Evolutionary conservation across 2,888 invertebrate species (phyloP).

Genomic region (Malthinus seriepunctatus): DNA sequence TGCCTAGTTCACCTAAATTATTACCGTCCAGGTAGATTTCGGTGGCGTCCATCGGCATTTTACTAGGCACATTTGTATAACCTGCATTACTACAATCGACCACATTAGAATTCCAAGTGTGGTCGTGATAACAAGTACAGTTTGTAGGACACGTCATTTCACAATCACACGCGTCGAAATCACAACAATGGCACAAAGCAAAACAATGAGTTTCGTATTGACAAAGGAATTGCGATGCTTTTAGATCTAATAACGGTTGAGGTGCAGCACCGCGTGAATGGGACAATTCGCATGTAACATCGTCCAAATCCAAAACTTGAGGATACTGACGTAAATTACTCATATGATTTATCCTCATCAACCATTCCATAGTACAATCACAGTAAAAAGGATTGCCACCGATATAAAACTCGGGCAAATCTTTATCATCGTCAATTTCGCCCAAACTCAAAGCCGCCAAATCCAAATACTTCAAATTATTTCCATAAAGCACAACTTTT

Average conservation of each 20-base stretch:
- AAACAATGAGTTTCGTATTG: conserved; percentile 83
- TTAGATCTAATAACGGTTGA: conserved; percentile 68
- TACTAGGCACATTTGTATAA: conserved; percentile 74
- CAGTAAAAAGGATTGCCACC: conserved; percentile 83
- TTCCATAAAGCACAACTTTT: conserved; percentile 76
- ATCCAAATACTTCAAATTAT: conserved; percentile 73
- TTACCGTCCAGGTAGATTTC: conserved; percentile 86
- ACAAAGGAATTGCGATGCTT: conserved; percentile 78
- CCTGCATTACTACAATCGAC: conserved; percentile 80
- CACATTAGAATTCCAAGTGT: conserved; percentile 82
- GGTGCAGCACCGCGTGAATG: conserved; percentile 66
- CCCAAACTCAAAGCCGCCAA: conserved; percentile 72
- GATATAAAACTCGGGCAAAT: conserved; percentile 77
- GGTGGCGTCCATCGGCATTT: conserved; percentile 88
- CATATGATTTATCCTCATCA: conserved; percentile 77
- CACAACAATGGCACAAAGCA: conserved; percentile 85
- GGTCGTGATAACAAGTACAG: conserved; percentile 87
- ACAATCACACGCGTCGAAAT: conserved; percentile 89
- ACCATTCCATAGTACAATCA: conserved; percentile 88
- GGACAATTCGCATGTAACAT: conserved; percentile 75
- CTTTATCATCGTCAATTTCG: conserved; percentile 66
- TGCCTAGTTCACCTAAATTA: conserved; percentile 75
- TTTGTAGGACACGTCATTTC: conserved; percentile 88
- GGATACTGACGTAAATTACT: conserved; percentile 75
- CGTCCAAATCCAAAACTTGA: conserved; percentile 77